Base-by-base conservation (phyloP, 1,140 invertebrate genomes). In the Meloidogyne floridensis region DNA sequence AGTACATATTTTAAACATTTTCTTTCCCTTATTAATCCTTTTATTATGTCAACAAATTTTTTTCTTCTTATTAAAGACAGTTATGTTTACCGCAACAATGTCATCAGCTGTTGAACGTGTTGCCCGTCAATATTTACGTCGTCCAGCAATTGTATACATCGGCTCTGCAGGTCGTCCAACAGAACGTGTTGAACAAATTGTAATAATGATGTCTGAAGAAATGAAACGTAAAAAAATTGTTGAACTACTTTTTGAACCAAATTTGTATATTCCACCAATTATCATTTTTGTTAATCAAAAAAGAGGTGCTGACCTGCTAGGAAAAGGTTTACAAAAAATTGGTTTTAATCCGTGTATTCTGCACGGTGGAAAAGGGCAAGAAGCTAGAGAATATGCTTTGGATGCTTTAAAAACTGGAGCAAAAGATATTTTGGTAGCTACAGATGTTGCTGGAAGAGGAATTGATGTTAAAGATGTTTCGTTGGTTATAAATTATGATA, bases 51-150 rank as follows among this genome's bases (percentile, higher is more conserved):
- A 13, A 73, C 13, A 15, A 42, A 73, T 3, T 4, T 11, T 47
- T 18, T 15, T 51, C 32, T 32, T 32, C 32, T 32, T 32, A 32
- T 15, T 51, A 73, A 89, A 94, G 94, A 99, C 97, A 89, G 97
- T 99, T 82, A 99, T 99, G 98, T 99, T 99, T 91, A 99, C 98
- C 70, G 98, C 98, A 18, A 99, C 98, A 86, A 99, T 99, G 98
- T 96, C 96, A 8, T 94, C 97, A 2, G 95, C 96, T 8, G 96
- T 99, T 3, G 98, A 99, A 92, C 92, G 97, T 85, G 91, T 99
- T 73, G 98, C 98, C 0, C 92, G 96, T 84, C 95, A 94, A 53
- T 99, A 99, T 92, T 91, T 99, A 8, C 92, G 98, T 80, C 92
- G 98, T 88, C 98, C 98, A 3, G 96, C 97, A 10, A 94, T 98